Conservation (phyloP, 23 tunicate species). For the Diplosoma virens region DNA sequence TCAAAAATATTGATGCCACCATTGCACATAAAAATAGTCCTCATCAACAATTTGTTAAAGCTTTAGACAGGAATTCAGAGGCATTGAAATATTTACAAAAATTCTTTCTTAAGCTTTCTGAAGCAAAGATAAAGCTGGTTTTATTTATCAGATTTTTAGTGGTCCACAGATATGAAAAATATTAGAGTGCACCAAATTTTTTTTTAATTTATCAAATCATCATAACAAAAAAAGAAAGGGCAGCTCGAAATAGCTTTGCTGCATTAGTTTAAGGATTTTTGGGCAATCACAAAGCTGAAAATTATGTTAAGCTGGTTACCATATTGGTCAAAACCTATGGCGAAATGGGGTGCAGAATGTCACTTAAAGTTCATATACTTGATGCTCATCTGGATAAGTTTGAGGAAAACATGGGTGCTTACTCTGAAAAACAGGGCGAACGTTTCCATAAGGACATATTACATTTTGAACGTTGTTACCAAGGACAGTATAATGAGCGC, state of each 20-base stretch:
- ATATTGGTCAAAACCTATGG: too few species aligned
- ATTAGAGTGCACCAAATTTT: slow-evolving; percentile 6
- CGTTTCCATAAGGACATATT: not conserved
- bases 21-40: slow-evolving; percentile 24
- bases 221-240: slow-evolving; percentile 7
- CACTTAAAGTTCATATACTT: slow-evolving; percentile 12
- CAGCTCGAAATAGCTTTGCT: slow-evolving; percentile 30
- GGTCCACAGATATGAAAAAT: not conserved
- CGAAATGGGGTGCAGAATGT: slow-evolving; percentile 20
- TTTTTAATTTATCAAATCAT: not conserved
- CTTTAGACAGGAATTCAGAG: slow-evolving; percentile 9
- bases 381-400: too few species aligned
- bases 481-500: slow-evolving; percentile 28
- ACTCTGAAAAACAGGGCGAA: slow-evolving; percentile 10
- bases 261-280: not conserved
- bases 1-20: slow-evolving; percentile 23
- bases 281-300: slow-evolving; percentile 29
- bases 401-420: slow-evolving; percentile 11
- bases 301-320: slow-evolving; percentile 20
- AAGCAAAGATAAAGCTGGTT: not conserved
- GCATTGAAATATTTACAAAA: slow-evolving; percentile 18
- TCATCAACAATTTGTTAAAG: slow-evolving; percentile 26
- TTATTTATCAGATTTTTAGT: too few species aligned
- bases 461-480: slow-evolving; percentile 6
- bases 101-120: slow-evolving; percentile 5